These are phyloP conservation scores for Manacus vitellinus DNA, from an alignment of 2,113 vertebrate species.

Conservation along the genomic window DNA sequence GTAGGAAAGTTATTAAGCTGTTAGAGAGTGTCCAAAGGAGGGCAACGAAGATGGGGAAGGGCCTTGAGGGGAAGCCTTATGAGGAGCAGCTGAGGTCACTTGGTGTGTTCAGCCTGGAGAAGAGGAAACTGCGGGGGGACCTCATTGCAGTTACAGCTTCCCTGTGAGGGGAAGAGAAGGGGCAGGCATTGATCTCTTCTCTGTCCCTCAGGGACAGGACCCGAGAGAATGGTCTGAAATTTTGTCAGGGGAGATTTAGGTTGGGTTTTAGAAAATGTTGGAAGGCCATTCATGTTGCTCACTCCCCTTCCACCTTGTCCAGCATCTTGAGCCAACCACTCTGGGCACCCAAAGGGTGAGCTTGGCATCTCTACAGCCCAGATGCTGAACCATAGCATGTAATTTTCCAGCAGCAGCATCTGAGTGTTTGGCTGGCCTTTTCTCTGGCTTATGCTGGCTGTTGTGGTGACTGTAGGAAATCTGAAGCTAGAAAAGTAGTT, in stretches of 20 bases:
- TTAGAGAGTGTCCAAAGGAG: not conserved
- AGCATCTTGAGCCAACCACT: not conserved
- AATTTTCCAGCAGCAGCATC: slow-evolving; percentile 42
- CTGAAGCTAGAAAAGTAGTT: slow-evolving; percentile 29
- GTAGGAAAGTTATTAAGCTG: not conserved
- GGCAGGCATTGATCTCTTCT: not conserved
- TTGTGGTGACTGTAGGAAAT: slow-evolving; percentile 13
- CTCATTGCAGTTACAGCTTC: not conserved
- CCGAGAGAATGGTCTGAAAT: not conserved
- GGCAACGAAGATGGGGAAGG: not conserved
- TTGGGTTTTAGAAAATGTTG: not conserved
- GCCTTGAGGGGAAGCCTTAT: not conserved
- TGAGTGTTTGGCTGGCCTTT: slow-evolving; percentile 59
- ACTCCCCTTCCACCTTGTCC: not conserved
- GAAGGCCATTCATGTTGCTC: not conserved
- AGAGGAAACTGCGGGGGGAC: not conserved
- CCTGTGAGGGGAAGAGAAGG: not conserved
- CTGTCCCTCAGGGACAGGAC: not conserved
- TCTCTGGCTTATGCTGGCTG: slow-evolving; percentile 46
- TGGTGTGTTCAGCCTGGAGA: not conserved
- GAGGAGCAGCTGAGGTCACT: not conserved
- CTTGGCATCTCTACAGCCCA: slow-evolving; percentile 22
- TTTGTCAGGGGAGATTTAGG: not conserved
- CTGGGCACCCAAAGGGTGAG: not conserved
- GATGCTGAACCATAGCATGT: slow-evolving; percentile 21